Evolutionary conservation across 2,113 vertebrate species (phyloP), one percentile per base, ranked within the genome.

Genomic region (Megaceryle torquata): DNA sequence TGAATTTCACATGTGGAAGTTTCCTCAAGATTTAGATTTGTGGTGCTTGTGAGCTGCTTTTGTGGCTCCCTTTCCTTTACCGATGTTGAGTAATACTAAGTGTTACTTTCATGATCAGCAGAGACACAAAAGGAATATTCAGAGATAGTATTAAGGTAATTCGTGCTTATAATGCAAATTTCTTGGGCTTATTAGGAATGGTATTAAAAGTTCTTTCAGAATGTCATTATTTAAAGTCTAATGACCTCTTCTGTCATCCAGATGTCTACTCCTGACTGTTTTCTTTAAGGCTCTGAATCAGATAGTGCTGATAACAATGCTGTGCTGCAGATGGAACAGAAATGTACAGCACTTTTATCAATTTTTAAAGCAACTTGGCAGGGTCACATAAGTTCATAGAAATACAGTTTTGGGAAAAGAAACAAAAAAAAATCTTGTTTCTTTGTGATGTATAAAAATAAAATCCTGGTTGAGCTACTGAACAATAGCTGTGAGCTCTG

Each of bases 151-250:
- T 59, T 84, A 57, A 90, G 79, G 44, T 67, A 41, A 69, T 87
- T 88, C 53, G 25, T n/a, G 70, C 60, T 68, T 75, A 41, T 63
- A 87, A 90, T 65, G 21, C 44, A 25, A 43, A 75, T 93, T 85
- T 90, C 48, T 68, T 80, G 61, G 71, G 53, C 48, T 87, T 43
- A 59, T 68, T 92, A 74, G 63, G 77, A 74, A 78, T 74, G 22
- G 84, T 81, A 59, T 82, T 94, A 28, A 69, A 95, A 92, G 75
- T 69, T 57, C 48, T 60, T 95, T 82, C 69, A 54, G 50, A 88
- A 84, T 56, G 50, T 68, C n/a, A 69, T 91, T 78, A 78, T 77
- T 78, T 92, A 69, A 92, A 88, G 41, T 68, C 95, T 84, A 63
- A 75, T 85, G 75, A 87, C 78, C 51, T 72, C 67, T 89, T 87